Conservation (phyloP, 2,113 vertebrate species). For the Parus major region DNA sequence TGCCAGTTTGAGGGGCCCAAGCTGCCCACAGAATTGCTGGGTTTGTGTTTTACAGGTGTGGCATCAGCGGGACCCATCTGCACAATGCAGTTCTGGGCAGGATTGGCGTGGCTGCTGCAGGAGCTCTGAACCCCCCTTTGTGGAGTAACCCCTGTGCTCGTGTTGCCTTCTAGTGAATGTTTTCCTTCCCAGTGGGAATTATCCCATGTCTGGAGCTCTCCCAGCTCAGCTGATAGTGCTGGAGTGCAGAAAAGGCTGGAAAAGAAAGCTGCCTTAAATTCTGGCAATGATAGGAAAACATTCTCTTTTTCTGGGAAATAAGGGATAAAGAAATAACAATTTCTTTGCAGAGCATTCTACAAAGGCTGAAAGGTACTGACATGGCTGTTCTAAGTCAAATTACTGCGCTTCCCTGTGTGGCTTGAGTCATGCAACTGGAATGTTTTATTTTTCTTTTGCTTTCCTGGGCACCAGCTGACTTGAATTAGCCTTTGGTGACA, state of each 20-base stretch:
- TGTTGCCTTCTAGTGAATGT: neutral
- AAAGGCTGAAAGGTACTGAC: neutral
- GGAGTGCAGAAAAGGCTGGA: neutral
- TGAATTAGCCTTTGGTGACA: constrained; percentile 4
- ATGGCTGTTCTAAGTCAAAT: neutral
- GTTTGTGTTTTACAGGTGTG: neutral
- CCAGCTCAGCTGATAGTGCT: neutral
- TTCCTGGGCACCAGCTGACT: constrained; percentile 13
- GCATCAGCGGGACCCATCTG: rapidly evolving
- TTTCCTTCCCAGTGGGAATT: neutral
- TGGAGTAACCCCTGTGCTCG: too few species aligned
- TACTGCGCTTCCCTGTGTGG: neutral
- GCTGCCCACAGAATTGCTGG: neutral
- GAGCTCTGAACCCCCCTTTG: neutral
- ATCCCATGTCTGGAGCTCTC: neutral
- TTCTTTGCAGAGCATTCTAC: neutral
- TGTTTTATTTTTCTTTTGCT: neutral
- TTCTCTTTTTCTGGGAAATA: neutral
- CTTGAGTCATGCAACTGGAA: constrained; percentile 21
- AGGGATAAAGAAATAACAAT: too few species aligned
- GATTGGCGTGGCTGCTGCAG: neutral
- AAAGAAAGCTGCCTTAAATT: neutral
- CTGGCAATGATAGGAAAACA: neutral
- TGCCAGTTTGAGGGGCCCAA: neutral
- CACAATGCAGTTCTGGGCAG: neutral